A percentile compares a stretch with the other conserved stretches of the same genome.
Conservation (phyloP, 2,888 invertebrate species). For the Adelognathus sp. region DNA sequence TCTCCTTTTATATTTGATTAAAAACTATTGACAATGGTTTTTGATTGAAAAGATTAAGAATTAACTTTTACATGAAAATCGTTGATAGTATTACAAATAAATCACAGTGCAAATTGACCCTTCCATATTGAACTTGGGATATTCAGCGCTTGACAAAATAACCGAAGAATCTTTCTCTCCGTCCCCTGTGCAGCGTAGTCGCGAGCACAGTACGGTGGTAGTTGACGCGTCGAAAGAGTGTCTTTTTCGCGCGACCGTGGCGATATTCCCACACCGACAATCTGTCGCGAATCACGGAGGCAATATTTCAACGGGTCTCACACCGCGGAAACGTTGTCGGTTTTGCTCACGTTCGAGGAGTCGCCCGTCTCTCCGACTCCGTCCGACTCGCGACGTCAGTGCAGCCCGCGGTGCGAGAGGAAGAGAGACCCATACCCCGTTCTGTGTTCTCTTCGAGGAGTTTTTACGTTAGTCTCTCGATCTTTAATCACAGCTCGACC, state of each 20-base stretch:
- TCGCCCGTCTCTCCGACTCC: neutral
- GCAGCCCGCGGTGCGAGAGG: neutral
- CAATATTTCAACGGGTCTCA: conserved; percentile 75
- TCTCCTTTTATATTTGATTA: too few species aligned
- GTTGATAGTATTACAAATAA: too few species aligned
- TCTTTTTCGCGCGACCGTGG: conserved; percentile 23
- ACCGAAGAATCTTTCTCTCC: neutral
- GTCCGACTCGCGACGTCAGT: conserved; percentile 12
- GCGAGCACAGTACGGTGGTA: neutral
- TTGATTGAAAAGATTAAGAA: too few species aligned
- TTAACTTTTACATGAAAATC: too few species aligned
- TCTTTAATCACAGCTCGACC: conserved; percentile 81
- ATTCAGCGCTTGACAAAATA: neutral
- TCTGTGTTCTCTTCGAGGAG: conserved; percentile 78
- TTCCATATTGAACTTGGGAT: neutral
- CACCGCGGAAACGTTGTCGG: conserved; percentile 51
- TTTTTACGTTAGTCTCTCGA: conserved; percentile 80
- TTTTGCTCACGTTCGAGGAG: conserved; percentile 7
- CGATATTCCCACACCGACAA: conserved; percentile 59
- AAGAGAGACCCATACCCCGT: conserved; percentile 6
- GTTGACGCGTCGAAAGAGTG: conserved; percentile 26
- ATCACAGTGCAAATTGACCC: too few species aligned
- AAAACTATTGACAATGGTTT: too few species aligned
- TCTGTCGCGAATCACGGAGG: conserved; percentile 78
- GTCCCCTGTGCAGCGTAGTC: neutral